These are phyloP conservation scores for Panthera uncia DNA, from an alignment of 2,113 vertebrate species.

Conservation along the genomic window DNA sequence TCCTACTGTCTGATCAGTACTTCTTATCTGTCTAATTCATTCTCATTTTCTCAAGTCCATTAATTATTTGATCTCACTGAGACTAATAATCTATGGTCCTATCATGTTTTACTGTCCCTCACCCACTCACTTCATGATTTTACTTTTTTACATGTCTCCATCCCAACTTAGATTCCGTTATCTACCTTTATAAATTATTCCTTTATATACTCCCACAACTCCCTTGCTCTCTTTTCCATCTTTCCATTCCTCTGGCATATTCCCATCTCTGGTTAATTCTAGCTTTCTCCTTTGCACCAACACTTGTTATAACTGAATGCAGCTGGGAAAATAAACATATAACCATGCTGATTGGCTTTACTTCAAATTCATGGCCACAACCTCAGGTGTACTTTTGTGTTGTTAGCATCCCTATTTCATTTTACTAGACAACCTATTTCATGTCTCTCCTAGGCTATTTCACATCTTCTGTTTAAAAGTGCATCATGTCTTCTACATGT, in stretches of 20 bases:
- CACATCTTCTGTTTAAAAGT: not conserved
- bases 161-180: not conserved
- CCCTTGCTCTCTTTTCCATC: not conserved
- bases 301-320: not conserved
- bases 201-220: not conserved
- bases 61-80: not conserved
- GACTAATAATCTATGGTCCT: not conserved
- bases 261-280: not conserved
- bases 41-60: not conserved
- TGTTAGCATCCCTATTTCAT: not conserved
- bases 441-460: not conserved
- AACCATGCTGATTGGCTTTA: not conserved
- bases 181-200: not conserved
- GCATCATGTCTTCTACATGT: not conserved
- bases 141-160: not conserved
- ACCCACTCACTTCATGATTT: not conserved
- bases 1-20: not conserved
- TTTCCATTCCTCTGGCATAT: not conserved
- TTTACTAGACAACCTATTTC: not conserved
- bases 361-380: not conserved
- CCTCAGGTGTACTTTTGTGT: not conserved
- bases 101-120: not conserved
- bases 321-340: not conserved
- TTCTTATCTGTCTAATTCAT: not conserved
- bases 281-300: not conserved